phyloP scores from a whole-genome alignment of 53 echinoderm and acorn worm species.

The Antedon mediterranea region DNA sequence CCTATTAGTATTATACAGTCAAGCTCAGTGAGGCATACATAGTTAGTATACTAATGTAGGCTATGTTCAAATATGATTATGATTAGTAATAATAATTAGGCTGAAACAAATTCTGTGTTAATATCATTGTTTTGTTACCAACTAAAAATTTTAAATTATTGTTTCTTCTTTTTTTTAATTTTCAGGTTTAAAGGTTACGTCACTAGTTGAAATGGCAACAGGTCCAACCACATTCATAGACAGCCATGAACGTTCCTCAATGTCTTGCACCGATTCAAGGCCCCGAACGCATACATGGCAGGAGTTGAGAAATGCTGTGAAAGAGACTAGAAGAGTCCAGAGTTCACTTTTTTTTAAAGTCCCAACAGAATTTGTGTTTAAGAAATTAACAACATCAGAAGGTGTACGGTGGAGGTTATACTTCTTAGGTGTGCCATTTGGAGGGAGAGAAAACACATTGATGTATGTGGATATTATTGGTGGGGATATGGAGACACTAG shows the following conservation, averaged over 20 bases:
- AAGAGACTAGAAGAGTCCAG: conserved; percentile 77
- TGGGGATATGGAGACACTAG: conserved; percentile 5
- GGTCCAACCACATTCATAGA: conserved; percentile 65
- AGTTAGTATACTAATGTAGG: no score
- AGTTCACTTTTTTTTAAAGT: conserved; percentile 72
- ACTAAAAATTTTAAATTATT: no score
- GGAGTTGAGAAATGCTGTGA: conserved; percentile 69
- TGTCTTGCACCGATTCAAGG: background rate
- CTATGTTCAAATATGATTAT: no score
- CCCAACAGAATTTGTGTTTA: conserved; percentile 76
- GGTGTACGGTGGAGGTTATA: conserved; percentile 51
- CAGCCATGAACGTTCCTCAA: conserved; percentile 15
- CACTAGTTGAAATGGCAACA: conserved; percentile 80
- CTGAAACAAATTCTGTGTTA: no score
- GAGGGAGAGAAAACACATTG: conserved; percentile 82
- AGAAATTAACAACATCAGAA: conserved; percentile 31
- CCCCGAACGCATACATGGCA: conserved; percentile 56
- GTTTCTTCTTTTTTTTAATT: no score
- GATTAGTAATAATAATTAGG: no score
- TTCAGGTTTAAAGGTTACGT: no score
- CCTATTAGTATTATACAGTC: no score
- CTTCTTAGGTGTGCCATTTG: conserved; percentile 66
- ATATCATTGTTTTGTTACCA: no score
- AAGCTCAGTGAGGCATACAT: no score
- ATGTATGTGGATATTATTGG: conserved; percentile 61